Evolutionary conservation across 2,888 invertebrate species (phyloP), one percentile per base, ranked within the genome.

Genomic region (Ryuthela nishihirai): DNA sequence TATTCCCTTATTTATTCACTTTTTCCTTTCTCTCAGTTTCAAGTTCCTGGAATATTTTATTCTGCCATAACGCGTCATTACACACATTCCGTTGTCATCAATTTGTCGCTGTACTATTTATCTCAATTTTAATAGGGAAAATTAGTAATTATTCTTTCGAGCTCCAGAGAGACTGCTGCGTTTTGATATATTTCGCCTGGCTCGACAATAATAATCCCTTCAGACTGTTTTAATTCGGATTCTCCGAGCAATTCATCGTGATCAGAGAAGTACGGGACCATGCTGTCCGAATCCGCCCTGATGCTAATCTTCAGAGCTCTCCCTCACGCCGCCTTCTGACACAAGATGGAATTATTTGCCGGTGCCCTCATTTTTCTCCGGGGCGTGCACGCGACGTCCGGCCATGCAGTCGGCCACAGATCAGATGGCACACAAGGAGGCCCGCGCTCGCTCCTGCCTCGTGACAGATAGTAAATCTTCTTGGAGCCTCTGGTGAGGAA

Each of bases 1-100:
- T 50, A 56, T 56, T 50, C 45, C 56, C 52, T 56, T 56, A 56
- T 56, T 56, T 56, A n/a, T n/a, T n/a, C n/a, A n/a, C n/a, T n/a
- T n/a, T n/a, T n/a, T n/a, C n/a, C n/a, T n/a, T n/a, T n/a, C n/a
- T 46, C 49, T 45, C 50, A 45, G 56, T 50, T 50, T 56, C 56
- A 56, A 42, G 50, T 56, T 56, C 52, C 56, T 45, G 35, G 56
- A 40, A 56, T 56, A 56, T 56, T 56, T 56, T 50, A 56, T 50
- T 46, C 56, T 56, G 56, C 50, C 56, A 56, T 50, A 56, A 56
- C 56, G 46, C 36, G 23, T 50, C 56, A 56, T 56, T 56, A 50
- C 50, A 50, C 56, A 56, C 56, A 56, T 56, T 56, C 56, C 56
- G 56, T 41, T 46, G 50, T 50, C 56, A 56, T 56, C 56, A 56